Conservation (phyloP, 2,113 vertebrate species). For the Nyctibius bracteatus region DNA sequence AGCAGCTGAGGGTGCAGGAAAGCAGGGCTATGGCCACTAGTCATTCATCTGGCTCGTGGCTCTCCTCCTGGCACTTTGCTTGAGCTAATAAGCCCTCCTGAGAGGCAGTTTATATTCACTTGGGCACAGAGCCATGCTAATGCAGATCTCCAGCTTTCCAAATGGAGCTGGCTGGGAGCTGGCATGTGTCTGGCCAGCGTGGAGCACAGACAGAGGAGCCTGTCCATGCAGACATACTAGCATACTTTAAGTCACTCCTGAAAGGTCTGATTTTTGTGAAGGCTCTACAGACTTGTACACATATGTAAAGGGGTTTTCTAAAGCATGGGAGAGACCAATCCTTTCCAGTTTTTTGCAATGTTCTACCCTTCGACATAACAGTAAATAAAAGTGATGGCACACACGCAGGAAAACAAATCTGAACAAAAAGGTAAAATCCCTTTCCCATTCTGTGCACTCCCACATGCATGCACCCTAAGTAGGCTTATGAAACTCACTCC, state of each 20-base stretch:
- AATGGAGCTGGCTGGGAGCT: neutral
- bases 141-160: slow-evolving; percentile 19
- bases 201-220: neutral
- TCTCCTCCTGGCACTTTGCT: neutral
- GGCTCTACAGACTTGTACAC: neutral
- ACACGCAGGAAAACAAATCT: neutral
- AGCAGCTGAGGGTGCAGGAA: neutral
- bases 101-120: neutral
- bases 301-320: neutral
- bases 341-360: neutral
- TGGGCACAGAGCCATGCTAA: slow-evolving; percentile 15
- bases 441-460: neutral
- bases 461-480: neutral
- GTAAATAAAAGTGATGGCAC: neutral
- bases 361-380: neutral
- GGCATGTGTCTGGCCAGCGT: neutral
- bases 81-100: neutral
- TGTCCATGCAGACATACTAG: neutral
- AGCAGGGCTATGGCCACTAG: neutral
- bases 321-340: neutral
- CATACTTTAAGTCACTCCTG: neutral
- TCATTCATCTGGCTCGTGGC: neutral
- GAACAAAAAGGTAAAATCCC: neutral
- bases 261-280: neutral
- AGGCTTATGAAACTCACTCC: neutral